Evolutionary conservation across 2,888 invertebrate species (phyloP).

Genomic region (Vesta saturnalis): DNA sequence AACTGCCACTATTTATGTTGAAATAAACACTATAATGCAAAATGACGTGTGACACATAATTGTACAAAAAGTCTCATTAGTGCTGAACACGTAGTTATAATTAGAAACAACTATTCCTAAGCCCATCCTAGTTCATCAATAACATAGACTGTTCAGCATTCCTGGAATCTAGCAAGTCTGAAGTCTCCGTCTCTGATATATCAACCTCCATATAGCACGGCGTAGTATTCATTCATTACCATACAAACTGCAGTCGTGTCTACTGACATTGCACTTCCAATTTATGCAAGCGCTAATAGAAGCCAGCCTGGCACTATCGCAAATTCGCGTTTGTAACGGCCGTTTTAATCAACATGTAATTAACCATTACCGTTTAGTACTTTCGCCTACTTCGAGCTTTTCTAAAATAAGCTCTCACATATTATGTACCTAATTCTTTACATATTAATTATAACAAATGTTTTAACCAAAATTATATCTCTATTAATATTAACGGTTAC

Average conservation of each 20-base stretch:
- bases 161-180: constrained; percentile 29
- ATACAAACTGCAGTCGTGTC: constrained; percentile 55
- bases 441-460: too few species aligned
- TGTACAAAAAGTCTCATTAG: constrained; percentile 20
- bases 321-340: constrained; percentile 42
- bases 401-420: too few species aligned
- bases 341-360: constrained; percentile 56
- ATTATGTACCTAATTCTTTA: too few species aligned
- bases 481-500: too few species aligned
- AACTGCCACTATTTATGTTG: too few species aligned
- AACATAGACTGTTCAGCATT: constrained; percentile 16
- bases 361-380: constrained; percentile 52
- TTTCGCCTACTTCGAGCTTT: constrained; percentile 14
- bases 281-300: constrained; percentile 51
- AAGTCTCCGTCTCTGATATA: constrained; percentile 40
- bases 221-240: constrained; percentile 52
- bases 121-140: constrained; percentile 30
- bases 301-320: constrained; percentile 48
- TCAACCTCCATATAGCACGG: constrained; percentile 51
- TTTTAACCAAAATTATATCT: too few species aligned
- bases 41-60: too few species aligned
- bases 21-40: too few species aligned
- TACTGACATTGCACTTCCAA: constrained; percentile 43
- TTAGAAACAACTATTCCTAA: constrained; percentile 13
- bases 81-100: constrained; percentile 22